Base-by-base conservation (phyloP, 2,888 invertebrate species). In the Drosophila longiperda region DNA sequence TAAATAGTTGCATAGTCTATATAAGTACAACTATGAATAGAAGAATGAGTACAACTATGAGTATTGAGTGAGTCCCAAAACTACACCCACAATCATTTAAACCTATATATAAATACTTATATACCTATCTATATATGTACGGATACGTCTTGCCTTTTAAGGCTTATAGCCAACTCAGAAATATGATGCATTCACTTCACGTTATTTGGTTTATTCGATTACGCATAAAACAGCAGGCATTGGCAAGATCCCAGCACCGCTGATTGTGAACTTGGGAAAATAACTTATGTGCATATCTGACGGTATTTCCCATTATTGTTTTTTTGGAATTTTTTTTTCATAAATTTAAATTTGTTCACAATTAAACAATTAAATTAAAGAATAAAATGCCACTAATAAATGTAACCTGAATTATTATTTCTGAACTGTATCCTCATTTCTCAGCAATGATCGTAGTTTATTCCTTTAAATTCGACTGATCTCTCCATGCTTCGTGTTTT, bases 1-100 rank as follows among this genome's bases (percentile, higher is more conserved):
- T 89, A 86, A 86, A 86, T 86, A 89, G 87, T 86, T 87, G 87
- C 82, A 61, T 84, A 85, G 71, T 59, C 58, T 67, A 65, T 57
- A 57, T 57, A 55, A 55, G 26, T 38, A 55, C 36, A 38, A 12
- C 17, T 17, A n/a, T 23, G 36, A 36, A 36, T 23, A 34, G 15
- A 34, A 55, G 20, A 29, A 12, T 55, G 48, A 40, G 40, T 36
- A 50, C 15, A 45, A 45, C 45, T 45, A 15, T 52, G 15, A 17
- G 32, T 48, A 11, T 20, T 40, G 54, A 60, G 40, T 58, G 50
- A 64, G 57, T 52, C 50, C 34, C 40, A 50, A 42, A 42, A 20
- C 57, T 50, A 73, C 78, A 76, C 76, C 76, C 76, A 76, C 78
- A 78, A 68, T 78, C 64, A 63, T 36, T 60, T 60, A 8, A n/a